Evolutionary conservation across 2,888 invertebrate species (phyloP), one percentile per base, ranked within the genome.

Genomic region (Pammene fasciana): DNA sequence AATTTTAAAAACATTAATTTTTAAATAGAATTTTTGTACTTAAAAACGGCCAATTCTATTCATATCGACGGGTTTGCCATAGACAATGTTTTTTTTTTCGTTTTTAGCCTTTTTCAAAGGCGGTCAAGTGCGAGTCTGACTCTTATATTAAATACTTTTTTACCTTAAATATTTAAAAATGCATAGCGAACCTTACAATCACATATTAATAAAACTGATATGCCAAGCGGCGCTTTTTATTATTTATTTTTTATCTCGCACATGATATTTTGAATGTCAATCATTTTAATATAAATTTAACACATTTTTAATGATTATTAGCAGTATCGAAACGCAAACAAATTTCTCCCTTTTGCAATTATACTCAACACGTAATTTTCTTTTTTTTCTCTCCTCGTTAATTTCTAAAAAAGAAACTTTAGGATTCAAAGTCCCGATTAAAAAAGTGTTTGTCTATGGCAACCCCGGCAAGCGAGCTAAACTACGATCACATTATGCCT

Each of bases 1-100:
- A 75, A 74, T 75, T 75, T 75, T 72, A 67, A 76, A 75, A 76
- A 74, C 67, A 73, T 70, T 76, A 76, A 73, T 78, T 76, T 74
- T 79, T 76, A 73, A 79, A 81, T 80, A 83, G 86, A 83, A 75
- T 89, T 87, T 91, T 91, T 91, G 90, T 91, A 91, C 90, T 91
- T 83, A 86, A 86, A 85, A 85, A 82, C 86, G 86, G 82, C 86
- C 87, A 78, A 86, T 85, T 82, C 81, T 66, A 71, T 71, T 75
- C 74, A 74, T 72, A 64, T 55, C 61, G 54, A 38, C 67, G 34
- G 55, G 14, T 54, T 72, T 64, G 74, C 68, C 73, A 73, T 72
- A 74, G 75, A 75, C 61, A 72, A 72, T n/a, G 68, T 48, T 56
- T 70, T 56, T 43, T 14, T 46, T 50, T 61, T 38, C 18, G 10